These are phyloP conservation scores for Hippopotamus amphibius DNA, from an alignment of 2,113 vertebrate genomes.

Conservation along the genomic window DNA sequence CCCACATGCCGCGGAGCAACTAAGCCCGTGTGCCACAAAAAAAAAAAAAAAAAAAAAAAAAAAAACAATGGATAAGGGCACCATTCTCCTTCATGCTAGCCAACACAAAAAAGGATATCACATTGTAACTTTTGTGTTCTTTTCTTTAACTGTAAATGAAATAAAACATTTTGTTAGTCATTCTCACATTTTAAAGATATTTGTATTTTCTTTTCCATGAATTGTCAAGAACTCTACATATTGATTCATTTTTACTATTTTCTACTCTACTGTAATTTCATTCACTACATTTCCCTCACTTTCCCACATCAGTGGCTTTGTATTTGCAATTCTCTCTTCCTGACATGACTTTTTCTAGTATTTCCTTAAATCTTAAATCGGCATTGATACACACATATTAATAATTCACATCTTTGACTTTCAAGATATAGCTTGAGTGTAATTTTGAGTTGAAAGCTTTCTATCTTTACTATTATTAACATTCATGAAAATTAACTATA, in stretches of 20 bases:
- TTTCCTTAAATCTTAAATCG: not conserved
- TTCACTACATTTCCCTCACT: not conserved
- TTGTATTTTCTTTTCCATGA: conserved; percentile 9
- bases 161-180: not conserved
- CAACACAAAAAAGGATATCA: not conserved
- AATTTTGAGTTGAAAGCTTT: not conserved
- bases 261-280: not conserved
- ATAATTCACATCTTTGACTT: not conserved
- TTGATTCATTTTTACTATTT: not conserved
- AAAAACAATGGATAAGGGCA: not conserved
- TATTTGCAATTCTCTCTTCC: not conserved
- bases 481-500: conserved; percentile 2
- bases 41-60: too few relatives aligned
- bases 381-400: not conserved
- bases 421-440: not conserved
- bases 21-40: too few relatives aligned
- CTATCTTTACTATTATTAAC: conserved; percentile 6
- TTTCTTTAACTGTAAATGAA: conserved; percentile 11
- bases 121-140: not conserved
- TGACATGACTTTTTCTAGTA: not conserved
- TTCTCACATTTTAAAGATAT: not conserved
- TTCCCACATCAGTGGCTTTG: not conserved
- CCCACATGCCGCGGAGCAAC: too few relatives aligned
- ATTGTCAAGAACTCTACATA: not conserved
- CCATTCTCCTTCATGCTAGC: not conserved